A percentile compares a stretch with the other conserved stretches of the same genome.
These are phyloP conservation scores for Phaonia tiefii DNA, from an alignment of 2,888 invertebrate genomes.

Conservation along the genomic window DNA sequence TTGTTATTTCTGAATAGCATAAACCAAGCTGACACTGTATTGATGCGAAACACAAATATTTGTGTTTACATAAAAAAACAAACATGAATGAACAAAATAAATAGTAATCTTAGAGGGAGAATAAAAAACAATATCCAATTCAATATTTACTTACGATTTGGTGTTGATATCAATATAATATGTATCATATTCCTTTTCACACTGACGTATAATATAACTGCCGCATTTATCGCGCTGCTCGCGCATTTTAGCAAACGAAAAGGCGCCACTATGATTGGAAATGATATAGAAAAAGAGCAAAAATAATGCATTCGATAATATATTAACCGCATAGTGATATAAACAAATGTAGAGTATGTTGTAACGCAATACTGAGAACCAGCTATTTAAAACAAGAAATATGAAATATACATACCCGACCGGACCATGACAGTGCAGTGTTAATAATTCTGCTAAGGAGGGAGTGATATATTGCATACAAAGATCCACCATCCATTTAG, in stretches of 20 bases:
- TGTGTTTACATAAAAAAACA: neutral
- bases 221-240: constrained; percentile 90
- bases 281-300: constrained; percentile 12
- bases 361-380: neutral
- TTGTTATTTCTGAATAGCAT: too few species aligned
- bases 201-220: constrained; percentile 90
- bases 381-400: neutral
- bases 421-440: constrained; percentile 93
- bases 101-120: too few species aligned
- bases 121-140: neutral
- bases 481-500: constrained; percentile 95
- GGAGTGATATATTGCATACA: constrained; percentile 92
- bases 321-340: neutral
- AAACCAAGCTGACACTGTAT: too few species aligned
- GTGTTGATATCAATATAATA: constrained; percentile 92
- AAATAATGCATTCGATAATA: neutral
- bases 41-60: constrained; percentile 1
- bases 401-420: constrained; percentile 85
- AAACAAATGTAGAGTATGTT: neutral
- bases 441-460: constrained; percentile 86
- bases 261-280: constrained; percentile 85
- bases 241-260: constrained; percentile 91
- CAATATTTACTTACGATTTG: constrained; percentile 82
- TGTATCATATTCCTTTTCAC: constrained; percentile 89
- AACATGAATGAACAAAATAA: neutral